Conservation (phyloP, 2,113 vertebrate species). For the Calidris pugnax region DNA sequence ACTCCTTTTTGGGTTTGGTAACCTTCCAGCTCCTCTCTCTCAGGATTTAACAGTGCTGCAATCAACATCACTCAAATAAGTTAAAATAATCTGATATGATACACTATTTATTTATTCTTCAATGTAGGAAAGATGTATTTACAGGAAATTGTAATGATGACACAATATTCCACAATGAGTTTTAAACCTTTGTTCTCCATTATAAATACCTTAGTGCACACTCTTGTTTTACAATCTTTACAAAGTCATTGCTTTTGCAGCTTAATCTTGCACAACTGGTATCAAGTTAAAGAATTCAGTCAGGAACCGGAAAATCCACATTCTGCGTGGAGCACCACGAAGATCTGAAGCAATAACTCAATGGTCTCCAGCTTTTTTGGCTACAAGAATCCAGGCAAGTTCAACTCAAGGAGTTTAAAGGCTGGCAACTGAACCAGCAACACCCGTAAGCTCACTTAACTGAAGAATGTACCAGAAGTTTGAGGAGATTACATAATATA, state of each 20-base stretch:
- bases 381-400: neutral
- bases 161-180: neutral
- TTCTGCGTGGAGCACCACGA: rapidly evolving
- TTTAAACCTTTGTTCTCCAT: neutral
- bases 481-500: neutral
- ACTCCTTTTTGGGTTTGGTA: neutral
- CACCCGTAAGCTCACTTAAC: neutral
- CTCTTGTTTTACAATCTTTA: neutral
- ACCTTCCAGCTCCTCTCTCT: neutral
- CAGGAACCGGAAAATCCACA: neutral
- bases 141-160: neutral
- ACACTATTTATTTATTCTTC: neutral
- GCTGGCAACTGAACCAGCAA: neutral
- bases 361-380: rapidly evolving
- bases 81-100: neutral
- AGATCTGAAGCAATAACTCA: neutral
- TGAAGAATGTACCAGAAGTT: neutral
- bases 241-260: neutral
- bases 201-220: neutral
- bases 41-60: neutral
- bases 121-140: rapidly evolving
- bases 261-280: rapidly evolving
- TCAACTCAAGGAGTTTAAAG: neutral
- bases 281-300: neutral
- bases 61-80: neutral